Percentiles rank a stretch among this genome's conserved stretches.
These are phyloP conservation scores for Centropristis striata DNA, from an alignment of 2,113 vertebrate species.

Conservation along the genomic window DNA sequence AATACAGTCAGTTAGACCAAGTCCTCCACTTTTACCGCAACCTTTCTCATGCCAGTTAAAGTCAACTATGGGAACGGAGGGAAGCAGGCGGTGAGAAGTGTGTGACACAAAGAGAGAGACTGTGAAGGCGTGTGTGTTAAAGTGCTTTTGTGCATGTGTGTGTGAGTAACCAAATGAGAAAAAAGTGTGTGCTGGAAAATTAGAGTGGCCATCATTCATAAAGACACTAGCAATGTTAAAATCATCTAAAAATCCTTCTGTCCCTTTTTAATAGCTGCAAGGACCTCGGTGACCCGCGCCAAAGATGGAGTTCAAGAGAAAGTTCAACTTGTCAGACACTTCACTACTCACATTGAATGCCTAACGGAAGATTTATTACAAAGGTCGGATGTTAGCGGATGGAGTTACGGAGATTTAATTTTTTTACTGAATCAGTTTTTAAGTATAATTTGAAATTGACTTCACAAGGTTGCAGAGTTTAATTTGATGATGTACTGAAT, in stretches of 20 bases:
- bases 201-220: slow-evolving; percentile 23
- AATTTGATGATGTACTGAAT: not conserved
- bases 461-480: not conserved
- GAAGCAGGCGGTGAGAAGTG: slow-evolving; percentile 13
- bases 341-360: slow-evolving; percentile 11
- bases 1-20: slow-evolving; percentile 56
- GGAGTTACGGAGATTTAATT: not conserved
- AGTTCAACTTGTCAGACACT: slow-evolving; percentile 36
- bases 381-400: not conserved
- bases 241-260: slow-evolving; percentile 20
- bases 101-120: slow-evolving; percentile 9
- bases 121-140: slow-evolving; percentile 14
- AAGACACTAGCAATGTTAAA: slow-evolving; percentile 26
- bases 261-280: slow-evolving; percentile 26
- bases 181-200: not conserved
- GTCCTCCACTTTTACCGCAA: slow-evolving; percentile 48
- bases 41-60: slow-evolving; percentile 49
- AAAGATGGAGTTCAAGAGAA: slow-evolving; percentile 34
- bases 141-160: slow-evolving; percentile 6
- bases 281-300: slow-evolving; percentile 32
- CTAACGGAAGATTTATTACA: slow-evolving; percentile 20
- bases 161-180: slow-evolving; percentile 5
- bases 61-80: slow-evolving; percentile 45
- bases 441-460: slow-evolving; percentile 17
- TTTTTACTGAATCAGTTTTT: not conserved